A percentile compares a stretch with the other conserved stretches of the same genome.
These are phyloP conservation scores for Macquaria australasica DNA, from an alignment of 2,113 vertebrate species.

Conservation along the genomic window DNA sequence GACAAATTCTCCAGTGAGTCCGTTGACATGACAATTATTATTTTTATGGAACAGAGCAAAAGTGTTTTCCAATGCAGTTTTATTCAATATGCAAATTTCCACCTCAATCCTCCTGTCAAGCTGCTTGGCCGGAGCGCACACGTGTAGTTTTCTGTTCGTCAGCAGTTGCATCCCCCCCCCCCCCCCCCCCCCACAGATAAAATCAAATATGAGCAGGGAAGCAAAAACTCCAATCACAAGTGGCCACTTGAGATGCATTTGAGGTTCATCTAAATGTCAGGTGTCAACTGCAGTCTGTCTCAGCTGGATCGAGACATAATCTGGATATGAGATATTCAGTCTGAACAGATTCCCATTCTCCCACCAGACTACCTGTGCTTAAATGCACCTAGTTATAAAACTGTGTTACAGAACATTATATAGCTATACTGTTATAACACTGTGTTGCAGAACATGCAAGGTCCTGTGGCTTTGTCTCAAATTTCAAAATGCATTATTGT, in stretches of 20 bases:
- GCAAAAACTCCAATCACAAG: conserved; percentile 40
- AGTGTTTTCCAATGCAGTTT: background rate
- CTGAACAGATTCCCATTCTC: conserved; percentile 5
- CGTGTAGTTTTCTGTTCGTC: conserved; percentile 11
- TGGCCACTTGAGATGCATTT: conserved; percentile 22
- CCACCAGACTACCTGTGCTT: background rate
- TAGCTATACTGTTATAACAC: too few species aligned
- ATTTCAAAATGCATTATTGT: background rate
- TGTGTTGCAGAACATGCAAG: background rate
- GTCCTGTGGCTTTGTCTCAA: background rate
- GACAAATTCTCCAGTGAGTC: background rate
- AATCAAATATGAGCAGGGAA: conserved; percentile 38
- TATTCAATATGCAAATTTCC: background rate
- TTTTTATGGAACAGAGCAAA: background rate
- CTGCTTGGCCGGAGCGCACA: background rate
- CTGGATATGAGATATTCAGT: conserved; percentile 22
- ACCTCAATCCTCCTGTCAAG: background rate
- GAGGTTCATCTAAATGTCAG: conserved; percentile 35
- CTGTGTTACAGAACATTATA: background rate
- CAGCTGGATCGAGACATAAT: conserved; percentile 20
- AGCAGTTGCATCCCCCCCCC: conserved; percentile 3
- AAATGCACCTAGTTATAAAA: conserved; percentile 9
- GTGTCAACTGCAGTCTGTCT: conserved; percentile 32
- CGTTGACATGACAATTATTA: rapidly evolving
- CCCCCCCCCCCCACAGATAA: background rate